Evolutionary conservation across 2,113 vertebrate species (phyloP).

Genomic region (Malaclemys terrapin): DNA sequence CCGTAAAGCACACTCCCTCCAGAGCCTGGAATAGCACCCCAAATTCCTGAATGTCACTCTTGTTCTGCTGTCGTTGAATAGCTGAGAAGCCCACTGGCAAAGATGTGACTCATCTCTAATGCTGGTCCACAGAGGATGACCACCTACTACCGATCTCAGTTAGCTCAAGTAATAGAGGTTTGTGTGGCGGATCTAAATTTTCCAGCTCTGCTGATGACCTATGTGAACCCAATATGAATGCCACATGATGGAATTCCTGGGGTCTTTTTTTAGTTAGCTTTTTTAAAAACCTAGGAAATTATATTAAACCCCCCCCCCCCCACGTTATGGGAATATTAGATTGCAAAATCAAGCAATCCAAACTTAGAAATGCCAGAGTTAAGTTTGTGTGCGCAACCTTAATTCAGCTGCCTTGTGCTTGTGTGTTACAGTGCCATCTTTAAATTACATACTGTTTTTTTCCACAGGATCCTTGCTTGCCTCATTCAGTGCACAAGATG

Average conservation of each 20-base stretch:
- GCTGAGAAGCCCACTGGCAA: not conserved
- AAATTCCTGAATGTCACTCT: not conserved
- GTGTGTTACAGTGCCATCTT: not conserved
- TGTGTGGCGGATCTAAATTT: too few relatives aligned
- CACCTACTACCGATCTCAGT: not conserved
- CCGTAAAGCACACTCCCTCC: not conserved
- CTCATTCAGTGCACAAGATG: not conserved
- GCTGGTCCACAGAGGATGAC: not conserved
- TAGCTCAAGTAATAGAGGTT: constrained; percentile 16
- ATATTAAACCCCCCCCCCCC: too few relatives aligned
- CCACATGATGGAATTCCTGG: not conserved
- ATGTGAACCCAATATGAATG: not conserved
- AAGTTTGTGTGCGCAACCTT: not conserved
- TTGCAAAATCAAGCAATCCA: not conserved
- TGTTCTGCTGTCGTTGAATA: not conserved
- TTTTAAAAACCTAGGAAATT: not conserved
- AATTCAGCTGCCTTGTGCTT: not conserved
- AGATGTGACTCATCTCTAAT: not conserved
- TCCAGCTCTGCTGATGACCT: not conserved
- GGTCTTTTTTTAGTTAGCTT: not conserved
- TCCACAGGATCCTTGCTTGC: not conserved
- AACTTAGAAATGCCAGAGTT: not conserved
- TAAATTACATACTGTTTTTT: fast-evolving
- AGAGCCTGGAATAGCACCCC: fast-evolving
- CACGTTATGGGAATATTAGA: not conserved